Percentiles rank a stretch among this genome's conserved stretches.
These are phyloP conservation scores for Drosophila rufa DNA, from an alignment of 1,140 invertebrate genomes.

Conservation along the genomic window DNA sequence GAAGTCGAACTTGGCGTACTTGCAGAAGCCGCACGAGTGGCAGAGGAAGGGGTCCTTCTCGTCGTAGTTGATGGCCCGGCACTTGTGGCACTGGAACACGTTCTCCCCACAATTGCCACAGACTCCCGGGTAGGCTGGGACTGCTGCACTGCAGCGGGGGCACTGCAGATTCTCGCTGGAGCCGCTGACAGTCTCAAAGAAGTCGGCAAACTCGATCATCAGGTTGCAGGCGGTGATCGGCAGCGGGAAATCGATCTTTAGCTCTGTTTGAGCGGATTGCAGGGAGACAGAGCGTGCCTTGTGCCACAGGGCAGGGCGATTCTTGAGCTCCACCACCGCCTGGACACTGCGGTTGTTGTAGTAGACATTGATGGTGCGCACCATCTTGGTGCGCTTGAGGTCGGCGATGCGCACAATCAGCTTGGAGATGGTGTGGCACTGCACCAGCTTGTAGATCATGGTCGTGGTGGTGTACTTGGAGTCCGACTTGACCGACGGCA, in stretches of 20 bases:
- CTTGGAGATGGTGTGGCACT: conserved; percentile 97
- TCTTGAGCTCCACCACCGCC: conserved; percentile 98
- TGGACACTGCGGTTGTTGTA: conserved; percentile 98
- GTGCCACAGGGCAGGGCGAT: conserved; percentile 95
- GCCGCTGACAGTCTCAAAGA: conserved; percentile 95
- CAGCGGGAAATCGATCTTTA: conserved; percentile 97
- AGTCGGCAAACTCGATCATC: conserved; percentile 99
- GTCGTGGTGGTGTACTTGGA: conserved; percentile 99
- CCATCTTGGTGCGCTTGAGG: conserved; percentile 98
- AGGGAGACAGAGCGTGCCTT: conserved; percentile 96
- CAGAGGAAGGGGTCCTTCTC: conserved; percentile 99
- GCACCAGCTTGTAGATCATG: conserved; percentile 98
- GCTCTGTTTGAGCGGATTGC: conserved; percentile 96
- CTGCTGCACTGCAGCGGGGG: conserved; percentile 97
- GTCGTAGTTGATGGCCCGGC: conserved; percentile 99
- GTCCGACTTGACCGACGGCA: conserved; percentile 97
- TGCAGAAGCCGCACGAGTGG: conserved; percentile 99
- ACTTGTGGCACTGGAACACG: conserved; percentile 99
- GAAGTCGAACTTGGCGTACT: conserved; percentile 99
- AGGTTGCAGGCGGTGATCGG: conserved; percentile 99
- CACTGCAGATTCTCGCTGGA: conserved; percentile 96
- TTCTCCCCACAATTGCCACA: conserved; percentile 99
- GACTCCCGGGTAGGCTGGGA: conserved; percentile 98
- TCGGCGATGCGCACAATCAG: conserved; percentile 97
- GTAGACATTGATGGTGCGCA: conserved; percentile 97